A percentile compares a stretch with the other conserved stretches of the same genome.
Conservation (phyloP, 64 coral and sea anemone species). For the Pachyseris speciosa region DNA sequence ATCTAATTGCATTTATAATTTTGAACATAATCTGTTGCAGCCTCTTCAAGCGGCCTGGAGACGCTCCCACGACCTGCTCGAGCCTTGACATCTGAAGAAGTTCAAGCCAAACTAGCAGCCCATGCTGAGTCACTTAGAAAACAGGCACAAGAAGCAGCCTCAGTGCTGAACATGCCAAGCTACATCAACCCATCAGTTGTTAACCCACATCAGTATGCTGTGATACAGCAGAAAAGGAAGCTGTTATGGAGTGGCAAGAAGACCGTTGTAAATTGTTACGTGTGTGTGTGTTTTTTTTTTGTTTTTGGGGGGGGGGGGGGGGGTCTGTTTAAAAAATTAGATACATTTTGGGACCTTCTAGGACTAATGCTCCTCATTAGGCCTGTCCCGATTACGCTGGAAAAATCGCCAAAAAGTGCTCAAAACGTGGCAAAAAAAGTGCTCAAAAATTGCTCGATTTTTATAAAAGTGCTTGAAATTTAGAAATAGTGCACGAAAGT, state of each 20-base stretch:
- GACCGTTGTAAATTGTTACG: conserved; percentile 79
- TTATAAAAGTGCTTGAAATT: too few species aligned
- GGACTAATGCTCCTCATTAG: too few species aligned
- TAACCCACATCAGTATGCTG: conserved; percentile 93
- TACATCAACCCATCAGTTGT: conserved; percentile 98
- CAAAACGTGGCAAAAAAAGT: too few species aligned
- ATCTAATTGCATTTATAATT: too few species aligned
- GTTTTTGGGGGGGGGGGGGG: too few species aligned
- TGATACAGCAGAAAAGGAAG: conserved; percentile 95
- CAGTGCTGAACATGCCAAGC: conserved; percentile 83
- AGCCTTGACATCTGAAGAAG: conserved; percentile 86
- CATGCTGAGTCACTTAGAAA: conserved; percentile 85
- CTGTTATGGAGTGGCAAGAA: conserved; percentile 95
- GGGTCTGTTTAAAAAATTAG: too few species aligned
- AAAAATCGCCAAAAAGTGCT: too few species aligned
- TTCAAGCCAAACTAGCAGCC: conserved; percentile 85
- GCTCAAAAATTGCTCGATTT: too few species aligned
- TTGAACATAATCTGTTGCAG: not conserved
- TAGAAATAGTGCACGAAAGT: too few species aligned
- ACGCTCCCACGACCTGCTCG: conserved; percentile 49
- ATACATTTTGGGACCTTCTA: too few species aligned
- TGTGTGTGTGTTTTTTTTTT: too few species aligned
- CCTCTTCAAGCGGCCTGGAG: conserved; percentile 18
- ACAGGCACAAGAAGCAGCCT: conserved; percentile 82
- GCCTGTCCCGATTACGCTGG: too few species aligned